A percentile compares a stretch with the other conserved stretches of the same genome.
These are phyloP conservation scores for Forbesichthys agassizii DNA, from an alignment of 2,113 vertebrate genomes.

Conservation along the genomic window DNA sequence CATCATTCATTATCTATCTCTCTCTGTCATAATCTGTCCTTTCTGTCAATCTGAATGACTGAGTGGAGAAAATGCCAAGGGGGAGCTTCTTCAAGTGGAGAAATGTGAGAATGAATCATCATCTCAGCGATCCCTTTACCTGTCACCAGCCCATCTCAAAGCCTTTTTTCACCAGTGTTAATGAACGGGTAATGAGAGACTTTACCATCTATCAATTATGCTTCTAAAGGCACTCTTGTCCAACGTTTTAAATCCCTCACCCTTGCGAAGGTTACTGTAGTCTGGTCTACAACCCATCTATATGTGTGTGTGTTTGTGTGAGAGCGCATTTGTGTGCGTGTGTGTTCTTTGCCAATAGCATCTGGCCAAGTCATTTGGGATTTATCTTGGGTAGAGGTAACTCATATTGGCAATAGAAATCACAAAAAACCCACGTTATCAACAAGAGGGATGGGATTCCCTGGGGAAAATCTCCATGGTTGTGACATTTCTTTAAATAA, in stretches of 20 bases:
- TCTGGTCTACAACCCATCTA: neutral
- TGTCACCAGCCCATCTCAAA: constrained; percentile 32
- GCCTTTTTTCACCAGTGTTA: constrained; percentile 20
- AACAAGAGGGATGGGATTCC: no score
- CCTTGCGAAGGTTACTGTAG: no score
- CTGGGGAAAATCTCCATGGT: no score
- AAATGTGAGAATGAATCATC: constrained; percentile 37
- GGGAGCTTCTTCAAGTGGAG: constrained; percentile 27
- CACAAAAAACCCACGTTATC: neutral
- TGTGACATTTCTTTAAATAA: no score
- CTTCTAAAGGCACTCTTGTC: constrained; percentile 14
- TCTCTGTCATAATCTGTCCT: neutral
- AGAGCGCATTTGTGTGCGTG: constrained; percentile 22
- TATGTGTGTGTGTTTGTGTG: constrained; percentile 1
- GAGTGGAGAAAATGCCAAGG: constrained; percentile 7
- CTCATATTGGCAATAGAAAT: constrained; percentile 19
- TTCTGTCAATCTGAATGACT: constrained; percentile 24
- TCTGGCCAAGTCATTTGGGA: constrained; percentile 24
- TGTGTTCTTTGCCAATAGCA: constrained; percentile 14
- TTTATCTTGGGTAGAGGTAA: constrained; percentile 20
- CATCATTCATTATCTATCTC: constrained; percentile 16
- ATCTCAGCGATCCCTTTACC: constrained; percentile 6
- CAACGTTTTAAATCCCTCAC: neutral
- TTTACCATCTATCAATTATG: constrained; percentile 41
- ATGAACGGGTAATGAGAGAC: constrained; percentile 49